phyloP scores from a whole-genome alignment of 2,113 vertebrate genomes.

The Heterotilapia buettikoferi region DNA sequence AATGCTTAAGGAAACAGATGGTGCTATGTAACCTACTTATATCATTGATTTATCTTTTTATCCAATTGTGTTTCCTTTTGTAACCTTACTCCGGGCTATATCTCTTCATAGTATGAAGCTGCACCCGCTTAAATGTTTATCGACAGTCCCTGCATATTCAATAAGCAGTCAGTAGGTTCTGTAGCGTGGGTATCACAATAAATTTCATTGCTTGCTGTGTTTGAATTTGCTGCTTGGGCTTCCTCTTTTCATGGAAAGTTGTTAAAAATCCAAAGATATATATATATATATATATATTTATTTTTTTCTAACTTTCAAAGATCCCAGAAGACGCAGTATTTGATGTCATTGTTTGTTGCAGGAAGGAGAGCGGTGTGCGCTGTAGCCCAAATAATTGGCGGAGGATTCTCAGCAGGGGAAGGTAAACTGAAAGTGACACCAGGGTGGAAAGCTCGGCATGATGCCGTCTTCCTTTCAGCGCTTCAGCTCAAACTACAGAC shows the following conservation, averaged over 20 bases:
- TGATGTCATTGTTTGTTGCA: slow-evolving; percentile 57
- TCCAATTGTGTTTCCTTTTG: slow-evolving; percentile 48
- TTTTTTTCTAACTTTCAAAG: neutral
- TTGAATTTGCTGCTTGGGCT: neutral
- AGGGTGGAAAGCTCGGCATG: slow-evolving; percentile 47
- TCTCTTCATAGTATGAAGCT: slow-evolving; percentile 34
- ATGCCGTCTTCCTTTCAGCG: slow-evolving; percentile 52
- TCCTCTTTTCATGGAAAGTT: slow-evolving; percentile 18
- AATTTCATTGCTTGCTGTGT: neutral
- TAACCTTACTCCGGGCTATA: slow-evolving; percentile 46
- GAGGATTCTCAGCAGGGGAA: slow-evolving; percentile 66
- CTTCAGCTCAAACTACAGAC: slow-evolving; percentile 38
- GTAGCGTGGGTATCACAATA: neutral
- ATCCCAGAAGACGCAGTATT: slow-evolving; percentile 47
- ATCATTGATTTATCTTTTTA: slow-evolving; percentile 53
- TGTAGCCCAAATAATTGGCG: slow-evolving; percentile 62
- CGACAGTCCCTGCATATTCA: slow-evolving; percentile 33
- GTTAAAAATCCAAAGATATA: slow-evolving; percentile 21
- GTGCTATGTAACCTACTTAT: slow-evolving; percentile 48
- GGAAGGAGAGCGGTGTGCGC: slow-evolving; percentile 22
- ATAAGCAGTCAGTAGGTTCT: slow-evolving; percentile 14
- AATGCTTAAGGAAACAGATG: slow-evolving; percentile 53
- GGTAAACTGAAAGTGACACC: slow-evolving; percentile 67
- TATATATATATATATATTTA: neutral
- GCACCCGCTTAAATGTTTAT: slow-evolving; percentile 39